Percentiles rank a stretch among this genome's conserved stretches.
Evolutionary conservation across 2,797 vertebrate species (phyloP).

Genomic region (Mus minutoides): DNA sequence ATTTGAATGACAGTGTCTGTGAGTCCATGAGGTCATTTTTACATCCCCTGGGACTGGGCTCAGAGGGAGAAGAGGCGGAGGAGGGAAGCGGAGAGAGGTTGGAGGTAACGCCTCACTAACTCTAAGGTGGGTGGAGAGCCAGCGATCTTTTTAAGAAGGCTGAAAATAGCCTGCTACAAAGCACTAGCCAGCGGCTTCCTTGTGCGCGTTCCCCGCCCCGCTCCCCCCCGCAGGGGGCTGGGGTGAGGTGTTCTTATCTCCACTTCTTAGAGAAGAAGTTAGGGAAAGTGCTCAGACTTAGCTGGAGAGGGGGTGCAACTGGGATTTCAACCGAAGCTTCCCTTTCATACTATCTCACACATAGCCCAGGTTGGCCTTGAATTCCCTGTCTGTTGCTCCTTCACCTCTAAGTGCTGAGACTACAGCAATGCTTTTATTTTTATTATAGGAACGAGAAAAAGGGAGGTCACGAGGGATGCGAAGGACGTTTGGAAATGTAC

Average conservation of each 20-base stretch:
- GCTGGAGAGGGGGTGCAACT: background rate
- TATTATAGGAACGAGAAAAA: background rate
- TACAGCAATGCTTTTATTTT: background rate
- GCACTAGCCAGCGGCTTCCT: background rate
- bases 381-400: background rate
- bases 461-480: background rate
- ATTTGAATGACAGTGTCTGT: background rate
- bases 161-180: background rate
- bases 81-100: too few species aligned
- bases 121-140: background rate
- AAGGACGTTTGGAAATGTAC: background rate
- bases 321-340: background rate
- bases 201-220: too few species aligned
- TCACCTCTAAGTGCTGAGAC: background rate
- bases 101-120: background rate
- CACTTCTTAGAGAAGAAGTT: background rate
- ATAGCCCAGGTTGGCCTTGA: background rate
- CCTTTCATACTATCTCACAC: background rate
- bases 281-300: background rate
- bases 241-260: too few species aligned
- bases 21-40: background rate
- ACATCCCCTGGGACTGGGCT: background rate
- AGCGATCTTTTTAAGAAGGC: background rate
- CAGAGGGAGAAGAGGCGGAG: background rate
- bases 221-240: too few species aligned